phyloP scores from a whole-genome alignment of 2,113 vertebrate genomes.

The Cranoglanis bouderius region DNA sequence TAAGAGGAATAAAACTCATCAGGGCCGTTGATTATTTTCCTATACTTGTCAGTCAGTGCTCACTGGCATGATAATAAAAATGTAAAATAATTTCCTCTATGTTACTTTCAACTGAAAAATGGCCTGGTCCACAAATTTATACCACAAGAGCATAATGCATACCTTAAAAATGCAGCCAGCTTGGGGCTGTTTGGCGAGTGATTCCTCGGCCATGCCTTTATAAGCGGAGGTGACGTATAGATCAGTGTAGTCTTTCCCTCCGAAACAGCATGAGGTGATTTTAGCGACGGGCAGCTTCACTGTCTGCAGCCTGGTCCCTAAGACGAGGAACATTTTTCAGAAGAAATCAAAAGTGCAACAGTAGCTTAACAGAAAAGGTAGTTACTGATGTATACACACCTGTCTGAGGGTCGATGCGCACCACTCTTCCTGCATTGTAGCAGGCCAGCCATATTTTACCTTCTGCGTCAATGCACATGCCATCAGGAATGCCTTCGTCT shows the following conservation, averaged over 20 bases:
- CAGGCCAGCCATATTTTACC: slow-evolving; percentile 94
- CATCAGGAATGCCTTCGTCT: slow-evolving; percentile 88
- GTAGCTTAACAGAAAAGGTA: not conserved
- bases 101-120: not conserved
- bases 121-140: not conserved
- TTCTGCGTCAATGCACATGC: slow-evolving; percentile 86
- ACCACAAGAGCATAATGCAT: not conserved
- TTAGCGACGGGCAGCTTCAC: slow-evolving; percentile 83
- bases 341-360: not conserved
- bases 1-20: not conserved
- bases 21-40: too few relatives aligned
- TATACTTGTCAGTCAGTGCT: not conserved
- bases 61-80: not conserved
- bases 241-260: slow-evolving; percentile 87
- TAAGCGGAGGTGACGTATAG: slow-evolving; percentile 87
- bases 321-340: not conserved
- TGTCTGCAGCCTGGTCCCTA: slow-evolving; percentile 86
- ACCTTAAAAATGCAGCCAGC: slow-evolving; percentile 89
- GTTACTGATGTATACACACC: slow-evolving; percentile 67
- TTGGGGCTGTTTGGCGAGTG: slow-evolving; percentile 71
- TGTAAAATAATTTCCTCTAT: not conserved
- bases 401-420: slow-evolving; percentile 85
- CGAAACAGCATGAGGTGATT: slow-evolving; percentile 92
- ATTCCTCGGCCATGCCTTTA: slow-evolving; percentile 74
- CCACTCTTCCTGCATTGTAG: slow-evolving; percentile 85